Evolutionary conservation across 1,140 invertebrate genomes (phyloP), one percentile per base, ranked within the genome.

Genomic region (Steinernema khuongi): DNA sequence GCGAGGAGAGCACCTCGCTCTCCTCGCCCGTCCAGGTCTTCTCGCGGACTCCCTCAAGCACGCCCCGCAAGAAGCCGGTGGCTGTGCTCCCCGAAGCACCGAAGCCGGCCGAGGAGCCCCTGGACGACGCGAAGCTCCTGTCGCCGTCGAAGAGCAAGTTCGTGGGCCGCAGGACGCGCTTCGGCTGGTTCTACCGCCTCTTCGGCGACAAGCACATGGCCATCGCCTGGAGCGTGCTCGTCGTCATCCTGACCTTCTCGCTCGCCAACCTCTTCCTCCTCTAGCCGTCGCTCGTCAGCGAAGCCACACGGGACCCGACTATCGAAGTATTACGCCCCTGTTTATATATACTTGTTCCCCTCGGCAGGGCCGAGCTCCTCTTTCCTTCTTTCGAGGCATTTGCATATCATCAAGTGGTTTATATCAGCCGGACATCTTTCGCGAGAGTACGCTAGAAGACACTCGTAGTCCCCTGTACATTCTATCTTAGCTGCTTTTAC

Each of bases 311-410:
- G 50, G 50, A 60, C 26, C 19, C 14, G n/a, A n/a, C n/a, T 60
- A 11, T 60, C 22, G 11, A 60, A 11, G 50, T 60, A 60, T 11
- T 60, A 60, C 26, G 11, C 11, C 19, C 50, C 50, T 60, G 50
- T 60, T 22, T 60, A 60, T 60, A 60, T 22, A 60, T 60, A 60
- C 14, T 60, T 11, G 36, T 41, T 41, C 26, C 22, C 4, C 50
- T 60, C 50, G 50, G 50, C 50, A 60, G 50, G 50, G 50, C 50
- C 50, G 50, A 60, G 50, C 4, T 26, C 50, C 50, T 2, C 26
- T 60, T 60, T 60, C n/a, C 36, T n/a, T 60, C 50, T 60, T 60
- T 60, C 50, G 50, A 60, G 22, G 50, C 50, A 60, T 60, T 60
- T 60, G 50, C 50, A 60, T 60, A 60, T 60, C 50, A 60, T 17